Evolutionary conservation across 1,140 invertebrate genomes (phyloP).

Genomic region (Proales similis): DNA sequence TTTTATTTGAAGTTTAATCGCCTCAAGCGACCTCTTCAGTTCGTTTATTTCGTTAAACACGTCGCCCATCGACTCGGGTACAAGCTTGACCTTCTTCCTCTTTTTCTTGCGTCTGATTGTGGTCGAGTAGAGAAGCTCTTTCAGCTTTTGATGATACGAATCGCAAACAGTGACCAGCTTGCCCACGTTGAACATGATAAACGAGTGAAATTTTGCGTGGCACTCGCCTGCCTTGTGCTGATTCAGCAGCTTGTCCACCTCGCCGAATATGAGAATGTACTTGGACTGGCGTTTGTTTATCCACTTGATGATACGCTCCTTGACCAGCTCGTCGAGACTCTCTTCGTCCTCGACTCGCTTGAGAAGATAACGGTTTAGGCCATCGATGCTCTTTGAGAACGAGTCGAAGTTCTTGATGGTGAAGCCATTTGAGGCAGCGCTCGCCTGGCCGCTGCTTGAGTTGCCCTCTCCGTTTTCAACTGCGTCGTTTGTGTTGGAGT

Average conservation of each 20-base stretch:
- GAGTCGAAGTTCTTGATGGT: slow-evolving; percentile 13
- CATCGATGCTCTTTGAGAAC: slow-evolving; percentile 21
- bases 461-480: slow-evolving; percentile 19
- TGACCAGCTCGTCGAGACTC: slow-evolving; percentile 29
- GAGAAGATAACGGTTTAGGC: slow-evolving; percentile 14
- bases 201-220: slow-evolving; percentile 30
- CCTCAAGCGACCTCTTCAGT: slow-evolving; percentile 22
- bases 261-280: slow-evolving; percentile 29
- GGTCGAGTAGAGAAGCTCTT: slow-evolving; percentile 26
- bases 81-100: slow-evolving; percentile 35
- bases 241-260: slow-evolving; percentile 34
- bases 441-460: neutral
- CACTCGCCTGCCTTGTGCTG: slow-evolving; percentile 34
- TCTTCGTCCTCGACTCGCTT: slow-evolving; percentile 27
- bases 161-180: slow-evolving; percentile 34
- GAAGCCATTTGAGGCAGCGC: neutral
- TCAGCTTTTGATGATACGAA: slow-evolving; percentile 37
- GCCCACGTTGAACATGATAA: slow-evolving; percentile 33
- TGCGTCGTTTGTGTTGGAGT: neutral
- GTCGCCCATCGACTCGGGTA: slow-evolving; percentile 24
- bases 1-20: slow-evolving; percentile 26
- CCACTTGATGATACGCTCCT: slow-evolving; percentile 35
- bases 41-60: slow-evolving; percentile 33
- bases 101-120: slow-evolving; percentile 32
- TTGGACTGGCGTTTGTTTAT: slow-evolving; percentile 34